These are phyloP conservation scores for Capreolus pygargus DNA, from an alignment of 2,113 vertebrate genomes.

Conservation along the genomic window DNA sequence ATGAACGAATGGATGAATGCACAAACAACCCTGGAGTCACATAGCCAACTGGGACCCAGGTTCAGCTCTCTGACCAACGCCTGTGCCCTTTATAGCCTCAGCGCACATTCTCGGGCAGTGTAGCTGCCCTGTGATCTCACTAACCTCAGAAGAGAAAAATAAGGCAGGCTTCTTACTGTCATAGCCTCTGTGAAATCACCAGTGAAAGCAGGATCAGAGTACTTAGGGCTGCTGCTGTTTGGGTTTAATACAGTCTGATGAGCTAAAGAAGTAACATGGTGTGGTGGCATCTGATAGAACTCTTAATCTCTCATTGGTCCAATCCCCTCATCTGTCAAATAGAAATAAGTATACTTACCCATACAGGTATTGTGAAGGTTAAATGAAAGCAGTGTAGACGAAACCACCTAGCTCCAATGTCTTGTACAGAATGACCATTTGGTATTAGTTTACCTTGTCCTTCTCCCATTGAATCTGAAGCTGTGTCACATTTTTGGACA, in stretches of 20 bases:
- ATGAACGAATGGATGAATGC: neutral
- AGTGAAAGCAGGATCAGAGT: neutral
- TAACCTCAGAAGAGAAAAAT: neutral
- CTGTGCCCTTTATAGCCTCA: neutral
- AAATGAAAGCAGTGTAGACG: neutral
- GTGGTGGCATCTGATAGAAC: neutral
- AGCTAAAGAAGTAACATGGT: neutral
- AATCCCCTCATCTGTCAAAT: neutral
- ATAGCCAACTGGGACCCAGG: neutral
- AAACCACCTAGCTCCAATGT: neutral
- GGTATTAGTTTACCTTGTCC: neutral
- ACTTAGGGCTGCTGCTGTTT: neutral
- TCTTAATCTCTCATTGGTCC: neutral
- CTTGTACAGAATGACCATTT: neutral
- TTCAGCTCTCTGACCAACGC: neutral
- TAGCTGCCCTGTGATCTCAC: neutral
- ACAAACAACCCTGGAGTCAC: neutral
- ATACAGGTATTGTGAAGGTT: neutral
- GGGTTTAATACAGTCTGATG: neutral
- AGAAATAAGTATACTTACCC: neutral
- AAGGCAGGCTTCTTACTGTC: neutral
- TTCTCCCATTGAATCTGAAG: neutral
- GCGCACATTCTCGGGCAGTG: neutral
- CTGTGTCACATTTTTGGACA: neutral
- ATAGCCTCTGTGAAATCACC: neutral